Evolutionary conservation across 2,888 invertebrate species (phyloP).

Genomic region (Xestia ashworthii): DNA sequence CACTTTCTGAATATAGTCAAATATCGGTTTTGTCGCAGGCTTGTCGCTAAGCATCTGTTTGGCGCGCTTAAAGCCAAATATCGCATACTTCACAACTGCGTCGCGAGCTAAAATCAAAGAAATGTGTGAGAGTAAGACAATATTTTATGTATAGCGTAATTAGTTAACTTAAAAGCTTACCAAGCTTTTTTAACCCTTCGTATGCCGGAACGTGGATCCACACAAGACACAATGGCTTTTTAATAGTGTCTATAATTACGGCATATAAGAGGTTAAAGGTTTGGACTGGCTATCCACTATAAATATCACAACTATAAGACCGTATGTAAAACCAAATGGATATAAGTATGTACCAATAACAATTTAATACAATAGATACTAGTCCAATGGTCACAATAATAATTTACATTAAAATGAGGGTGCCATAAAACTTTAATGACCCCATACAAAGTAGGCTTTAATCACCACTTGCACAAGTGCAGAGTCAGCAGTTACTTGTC

Average conservation of each 20-base stretch:
- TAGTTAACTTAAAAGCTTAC: conserved; percentile 23
- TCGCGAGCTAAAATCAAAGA: conserved; percentile 77
- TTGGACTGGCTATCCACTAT: conserved; percentile 5
- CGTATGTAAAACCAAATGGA: conserved; percentile 36
- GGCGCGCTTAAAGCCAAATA: conserved; percentile 89
- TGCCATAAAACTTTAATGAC: background rate
- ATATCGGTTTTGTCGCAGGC: conserved; percentile 80
- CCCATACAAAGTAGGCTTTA: no score
- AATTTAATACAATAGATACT: background rate
- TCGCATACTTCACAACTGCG: conserved; percentile 87
- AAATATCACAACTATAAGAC: conserved; percentile 7
- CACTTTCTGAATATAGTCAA: conserved; percentile 86
- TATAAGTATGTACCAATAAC: conserved; percentile 6
- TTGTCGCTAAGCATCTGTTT: conserved; percentile 83
- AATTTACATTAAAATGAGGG: background rate
- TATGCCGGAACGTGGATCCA: no score
- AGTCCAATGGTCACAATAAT: background rate
- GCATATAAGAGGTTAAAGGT: no score
- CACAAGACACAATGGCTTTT: no score
- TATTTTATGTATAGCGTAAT: background rate
- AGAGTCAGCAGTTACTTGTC: background rate
- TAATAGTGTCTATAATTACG: no score
- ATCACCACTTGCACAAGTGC: background rate
- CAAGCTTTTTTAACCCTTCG: conserved; percentile 20
- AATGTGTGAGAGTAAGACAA: background rate